phyloP scores from a whole-genome alignment of 2,113 vertebrate genomes.

The Poeciliopsis retropinna region DNA sequence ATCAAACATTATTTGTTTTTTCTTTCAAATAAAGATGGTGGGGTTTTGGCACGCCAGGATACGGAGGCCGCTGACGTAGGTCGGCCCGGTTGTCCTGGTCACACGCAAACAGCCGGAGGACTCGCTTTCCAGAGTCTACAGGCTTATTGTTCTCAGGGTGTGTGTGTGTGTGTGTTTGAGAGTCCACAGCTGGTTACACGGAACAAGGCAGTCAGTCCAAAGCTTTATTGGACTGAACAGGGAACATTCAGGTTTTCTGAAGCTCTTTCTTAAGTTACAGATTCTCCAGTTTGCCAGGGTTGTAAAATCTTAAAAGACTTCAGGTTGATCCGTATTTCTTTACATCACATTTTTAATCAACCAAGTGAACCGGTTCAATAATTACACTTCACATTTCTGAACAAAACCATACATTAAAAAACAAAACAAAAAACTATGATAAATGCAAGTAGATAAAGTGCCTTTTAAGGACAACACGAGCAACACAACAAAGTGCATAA shows the following conservation, averaged over 20 bases:
- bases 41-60: slow-evolving; percentile 58
- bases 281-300: neutral
- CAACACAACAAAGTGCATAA: too few relatives aligned
- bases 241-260: neutral
- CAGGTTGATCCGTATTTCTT: too few relatives aligned
- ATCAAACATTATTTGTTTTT: slow-evolving; percentile 74
- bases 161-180: slow-evolving; percentile 51
- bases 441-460: slow-evolving; percentile 36
- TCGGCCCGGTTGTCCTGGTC: slow-evolving; percentile 46
- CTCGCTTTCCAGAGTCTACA: slow-evolving; percentile 53
- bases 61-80: slow-evolving; percentile 55
- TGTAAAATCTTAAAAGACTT: too few relatives aligned
- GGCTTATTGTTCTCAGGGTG: slow-evolving; percentile 49
- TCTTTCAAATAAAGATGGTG: slow-evolving; percentile 45
- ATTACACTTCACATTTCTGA: too few relatives aligned
- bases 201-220: neutral
- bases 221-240: slow-evolving; percentile 15
- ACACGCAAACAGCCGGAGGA: slow-evolving; percentile 44
- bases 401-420: too few relatives aligned
- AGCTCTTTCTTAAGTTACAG: neutral
- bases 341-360: too few relatives aligned
- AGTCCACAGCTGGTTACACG: slow-evolving; percentile 63
- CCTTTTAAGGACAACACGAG: slow-evolving; percentile 6
- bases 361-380: too few relatives aligned
- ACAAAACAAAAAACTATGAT: too few relatives aligned